phyloP scores from a whole-genome alignment of 2,797 vertebrate species.

The Alosa sapidissima region DNA sequence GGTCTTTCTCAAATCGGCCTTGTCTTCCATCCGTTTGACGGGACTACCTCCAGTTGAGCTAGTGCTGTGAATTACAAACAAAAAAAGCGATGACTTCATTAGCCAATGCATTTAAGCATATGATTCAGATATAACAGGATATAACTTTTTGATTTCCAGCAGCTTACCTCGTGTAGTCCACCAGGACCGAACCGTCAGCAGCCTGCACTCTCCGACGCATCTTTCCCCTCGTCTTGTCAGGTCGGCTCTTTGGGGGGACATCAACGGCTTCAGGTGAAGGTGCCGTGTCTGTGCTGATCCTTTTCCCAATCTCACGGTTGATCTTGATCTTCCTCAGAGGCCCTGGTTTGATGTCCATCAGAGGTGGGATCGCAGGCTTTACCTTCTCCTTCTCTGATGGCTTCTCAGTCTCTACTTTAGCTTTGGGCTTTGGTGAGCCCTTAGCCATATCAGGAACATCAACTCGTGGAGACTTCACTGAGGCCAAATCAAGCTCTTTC shows the following conservation, averaged over 20 bases:
- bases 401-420: constrained; percentile 68
- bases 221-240: constrained; percentile 75
- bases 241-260: constrained; percentile 71
- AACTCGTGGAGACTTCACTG: constrained; percentile 65
- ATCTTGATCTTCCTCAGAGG: constrained; percentile 93
- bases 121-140: constrained; percentile 44
- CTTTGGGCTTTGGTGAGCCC: constrained; percentile 70
- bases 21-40: constrained; percentile 77
- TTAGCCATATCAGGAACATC: constrained; percentile 69
- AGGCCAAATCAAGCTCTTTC: constrained; percentile 70
- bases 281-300: constrained; percentile 67
- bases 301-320: constrained; percentile 87
- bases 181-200: constrained; percentile 69
- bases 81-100: constrained; percentile 36
- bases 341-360: constrained; percentile 74
- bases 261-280: constrained; percentile 66
- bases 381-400: constrained; percentile 55
- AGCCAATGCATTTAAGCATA: not conserved
- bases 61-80: constrained; percentile 64
- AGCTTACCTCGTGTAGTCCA: constrained; percentile 83
- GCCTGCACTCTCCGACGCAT: constrained; percentile 69
- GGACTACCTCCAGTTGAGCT: constrained; percentile 84
- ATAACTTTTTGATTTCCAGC: not conserved
- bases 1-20: constrained; percentile 74
- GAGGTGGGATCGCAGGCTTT: constrained; percentile 69